Evolutionary conservation across 1,140 invertebrate species (phyloP).

Genomic region (Nasonia giraulti): DNA sequence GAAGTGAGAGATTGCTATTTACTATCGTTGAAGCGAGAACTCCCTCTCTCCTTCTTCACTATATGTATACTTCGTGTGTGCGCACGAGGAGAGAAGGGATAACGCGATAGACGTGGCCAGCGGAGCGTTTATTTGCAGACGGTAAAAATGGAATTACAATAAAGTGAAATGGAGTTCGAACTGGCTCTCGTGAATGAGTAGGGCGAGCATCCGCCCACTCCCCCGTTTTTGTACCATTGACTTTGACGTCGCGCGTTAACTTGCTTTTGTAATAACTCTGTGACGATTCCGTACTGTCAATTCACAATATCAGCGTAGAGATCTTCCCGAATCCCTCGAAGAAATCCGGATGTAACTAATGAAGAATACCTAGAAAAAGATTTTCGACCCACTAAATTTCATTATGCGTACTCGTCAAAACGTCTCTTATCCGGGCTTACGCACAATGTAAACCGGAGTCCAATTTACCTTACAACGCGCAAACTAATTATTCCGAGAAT

Average conservation of each 20-base stretch:
- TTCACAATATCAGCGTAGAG: no score
- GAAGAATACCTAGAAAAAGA: no score
- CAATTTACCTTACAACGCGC: no score
- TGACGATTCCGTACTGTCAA: no score
- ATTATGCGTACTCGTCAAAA: no score
- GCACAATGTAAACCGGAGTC: no score
- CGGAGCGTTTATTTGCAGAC: conserved; percentile 63
- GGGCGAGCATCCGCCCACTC: background rate
- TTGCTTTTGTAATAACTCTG: background rate
- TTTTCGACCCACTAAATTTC: no score
- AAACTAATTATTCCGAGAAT: no score
- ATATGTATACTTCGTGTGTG: background rate
- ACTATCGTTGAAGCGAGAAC: conserved; percentile 60
- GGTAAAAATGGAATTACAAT: conserved; percentile 66
- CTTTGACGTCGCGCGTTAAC: background rate
- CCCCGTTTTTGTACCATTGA: background rate
- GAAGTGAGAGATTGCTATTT: conserved; percentile 57
- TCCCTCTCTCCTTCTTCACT: conserved; percentile 11
- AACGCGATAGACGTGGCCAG: conserved; percentile 62
- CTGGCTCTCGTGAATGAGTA: conserved; percentile 25
- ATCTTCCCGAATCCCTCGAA: no score
- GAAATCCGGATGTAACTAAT: no score
- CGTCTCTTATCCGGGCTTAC: no score
- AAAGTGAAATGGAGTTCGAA: conserved; percentile 63
- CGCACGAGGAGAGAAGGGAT: conserved; percentile 37